Evolutionary conservation across 2,113 vertebrate species (phyloP).

Genomic region (Percina caprodes): DNA sequence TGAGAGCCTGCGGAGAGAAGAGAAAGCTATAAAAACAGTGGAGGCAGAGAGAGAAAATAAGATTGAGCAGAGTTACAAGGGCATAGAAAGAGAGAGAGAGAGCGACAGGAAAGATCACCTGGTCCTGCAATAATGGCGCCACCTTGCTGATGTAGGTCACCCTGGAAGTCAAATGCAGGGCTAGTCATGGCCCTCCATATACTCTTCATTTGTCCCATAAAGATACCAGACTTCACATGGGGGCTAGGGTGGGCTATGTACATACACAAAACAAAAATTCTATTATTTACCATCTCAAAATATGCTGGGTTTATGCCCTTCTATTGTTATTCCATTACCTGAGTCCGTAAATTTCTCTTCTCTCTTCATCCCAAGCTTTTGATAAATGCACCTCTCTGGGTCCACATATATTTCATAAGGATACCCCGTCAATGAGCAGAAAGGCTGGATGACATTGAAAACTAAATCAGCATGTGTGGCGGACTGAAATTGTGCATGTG

Average conservation of each 20-base stretch:
- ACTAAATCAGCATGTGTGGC: neutral
- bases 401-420: constrained; percentile 94
- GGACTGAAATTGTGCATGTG: neutral
- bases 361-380: constrained; percentile 90
- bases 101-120: constrained; percentile 78
- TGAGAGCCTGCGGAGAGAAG: constrained; percentile 83
- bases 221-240: constrained; percentile 90
- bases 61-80: neutral
- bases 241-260: constrained; percentile 84
- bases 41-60: neutral
- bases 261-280: constrained; percentile 9
- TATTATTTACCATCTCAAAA: neutral
- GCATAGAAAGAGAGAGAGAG: neutral
- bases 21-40: neutral
- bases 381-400: constrained; percentile 90
- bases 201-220: constrained; percentile 90
- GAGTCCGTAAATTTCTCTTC: constrained; percentile 85
- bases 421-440: constrained; percentile 92
- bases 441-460: constrained; percentile 80
- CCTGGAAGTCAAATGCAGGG: constrained; percentile 95
- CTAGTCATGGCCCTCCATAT: constrained; percentile 92
- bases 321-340: constrained; percentile 78
- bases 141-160: constrained; percentile 93
- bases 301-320: neutral
- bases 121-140: constrained; percentile 92